Evolutionary conservation across 2,888 invertebrate species (phyloP).

Genomic region (Noctua janthe): DNA sequence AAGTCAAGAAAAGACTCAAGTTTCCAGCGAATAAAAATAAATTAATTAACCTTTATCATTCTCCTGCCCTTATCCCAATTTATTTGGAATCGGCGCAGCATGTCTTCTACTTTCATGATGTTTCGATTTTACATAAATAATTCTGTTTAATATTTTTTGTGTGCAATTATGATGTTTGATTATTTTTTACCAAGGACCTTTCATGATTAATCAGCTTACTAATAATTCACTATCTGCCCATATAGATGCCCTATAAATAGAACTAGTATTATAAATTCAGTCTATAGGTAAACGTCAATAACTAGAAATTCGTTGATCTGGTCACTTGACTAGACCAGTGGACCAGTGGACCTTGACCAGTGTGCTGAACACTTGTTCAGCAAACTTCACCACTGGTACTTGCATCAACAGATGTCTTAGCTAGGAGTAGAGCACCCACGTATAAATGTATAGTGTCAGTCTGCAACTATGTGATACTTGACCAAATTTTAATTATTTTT

Average conservation of each 20-base stretch:
- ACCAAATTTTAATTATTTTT: background rate
- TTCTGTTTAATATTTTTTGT: no score
- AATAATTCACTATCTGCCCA: background rate
- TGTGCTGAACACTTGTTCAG: background rate
- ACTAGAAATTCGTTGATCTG: conserved; percentile 18
- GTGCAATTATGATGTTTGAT: background rate
- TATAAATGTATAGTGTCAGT: background rate
- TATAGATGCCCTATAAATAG: background rate
- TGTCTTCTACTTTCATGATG: no score
- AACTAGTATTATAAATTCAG: background rate
- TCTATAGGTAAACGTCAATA: background rate
- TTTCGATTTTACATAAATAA: no score
- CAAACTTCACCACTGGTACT: conserved; percentile 3
- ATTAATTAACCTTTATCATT: no score
- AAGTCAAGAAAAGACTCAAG: no score
- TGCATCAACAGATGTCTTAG: conserved; percentile 7
- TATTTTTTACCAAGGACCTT: background rate
- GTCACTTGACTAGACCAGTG: background rate
- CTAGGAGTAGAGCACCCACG: background rate
- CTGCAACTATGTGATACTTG: background rate
- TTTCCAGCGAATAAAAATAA: no score
- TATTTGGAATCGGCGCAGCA: no score
- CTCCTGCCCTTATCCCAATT: no score
- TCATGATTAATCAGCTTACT: background rate
- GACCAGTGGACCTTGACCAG: no score